These are phyloP conservation scores for Scaptomyza polygonia DNA, from an alignment of 2,888 invertebrate species.

Conservation along the genomic window DNA sequence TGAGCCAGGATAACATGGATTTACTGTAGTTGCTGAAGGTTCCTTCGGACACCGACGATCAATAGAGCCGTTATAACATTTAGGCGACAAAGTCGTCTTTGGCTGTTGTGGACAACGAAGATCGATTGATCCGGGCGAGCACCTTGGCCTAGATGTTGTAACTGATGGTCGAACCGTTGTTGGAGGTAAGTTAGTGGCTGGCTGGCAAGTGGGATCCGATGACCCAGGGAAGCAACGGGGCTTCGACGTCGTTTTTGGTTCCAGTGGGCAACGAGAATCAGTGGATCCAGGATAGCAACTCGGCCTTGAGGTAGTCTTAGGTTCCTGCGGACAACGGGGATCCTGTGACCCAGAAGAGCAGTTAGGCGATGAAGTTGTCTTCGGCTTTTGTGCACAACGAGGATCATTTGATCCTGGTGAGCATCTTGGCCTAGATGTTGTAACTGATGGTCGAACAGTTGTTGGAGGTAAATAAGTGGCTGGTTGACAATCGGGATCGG, in stretches of 20 bases:
- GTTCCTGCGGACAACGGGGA: constrained; percentile 28
- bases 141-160: too few species aligned
- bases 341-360: constrained; percentile 66
- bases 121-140: too few species aligned
- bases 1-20: constrained; percentile 63
- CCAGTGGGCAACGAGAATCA: constrained; percentile 77
- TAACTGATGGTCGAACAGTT: constrained; percentile 6
- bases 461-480: too few species aligned
- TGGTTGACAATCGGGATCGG: constrained; percentile 20
- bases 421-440: constrained; percentile 46
- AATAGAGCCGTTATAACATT: constrained; percentile 82
- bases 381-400: constrained; percentile 8
- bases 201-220: constrained; percentile 12
- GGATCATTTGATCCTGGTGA: constrained; percentile 82
- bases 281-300: constrained; percentile 70
- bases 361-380: constrained; percentile 9
- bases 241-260: constrained; percentile 28
- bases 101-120: too few species aligned
- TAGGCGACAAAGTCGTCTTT: too few species aligned
- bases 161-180: constrained; percentile 29
- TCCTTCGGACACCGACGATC: constrained; percentile 59
- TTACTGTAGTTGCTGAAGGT: not conserved
- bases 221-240: constrained; percentile 33
- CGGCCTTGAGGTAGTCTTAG: constrained; percentile 31
- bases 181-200: constrained; percentile 6